Evolutionary conservation across 2,888 invertebrate species (phyloP).

Genomic region (Seira musarum): DNA sequence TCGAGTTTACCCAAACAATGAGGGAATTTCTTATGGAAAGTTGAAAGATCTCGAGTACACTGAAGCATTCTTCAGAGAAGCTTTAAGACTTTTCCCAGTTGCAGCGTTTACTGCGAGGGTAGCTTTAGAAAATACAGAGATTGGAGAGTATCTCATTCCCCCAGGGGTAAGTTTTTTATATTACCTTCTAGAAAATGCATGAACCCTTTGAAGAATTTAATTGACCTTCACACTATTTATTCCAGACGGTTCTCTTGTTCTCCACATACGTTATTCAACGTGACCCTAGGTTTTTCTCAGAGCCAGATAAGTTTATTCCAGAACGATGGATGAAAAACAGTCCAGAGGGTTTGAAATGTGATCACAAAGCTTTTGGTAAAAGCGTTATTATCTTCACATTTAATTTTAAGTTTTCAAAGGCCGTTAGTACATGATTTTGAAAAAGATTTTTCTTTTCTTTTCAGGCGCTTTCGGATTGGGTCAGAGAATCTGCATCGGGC

Average conservation of each 20-base stretch:
- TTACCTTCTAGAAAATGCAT: too few species aligned
- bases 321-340: constrained; percentile 46
- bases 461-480: constrained; percentile 42
- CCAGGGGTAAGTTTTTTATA: constrained; percentile 41
- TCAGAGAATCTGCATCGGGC: constrained; percentile 29
- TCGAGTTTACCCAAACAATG: background rate
- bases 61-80: constrained; percentile 31
- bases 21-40: constrained; percentile 26
- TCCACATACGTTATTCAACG: constrained; percentile 32
- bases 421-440: too few species aligned
- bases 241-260: constrained; percentile 23
- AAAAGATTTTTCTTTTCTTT: too few species aligned
- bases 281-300: constrained; percentile 37
- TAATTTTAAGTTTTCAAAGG: too few species aligned
- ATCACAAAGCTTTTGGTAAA: too few species aligned
- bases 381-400: too few species aligned
- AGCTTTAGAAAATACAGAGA: background rate
- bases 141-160: constrained; percentile 35
- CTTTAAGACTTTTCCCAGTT: constrained; percentile 32
- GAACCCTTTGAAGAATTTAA: too few species aligned
- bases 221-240: background rate
- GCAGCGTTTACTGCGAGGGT: constrained; percentile 36
- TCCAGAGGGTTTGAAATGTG: too few species aligned
- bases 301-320: constrained; percentile 38
- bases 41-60: constrained; percentile 30